Evolutionary conservation across 1,140 invertebrate species (phyloP).

Genomic region (Tyrophagus putrescentiae): DNA sequence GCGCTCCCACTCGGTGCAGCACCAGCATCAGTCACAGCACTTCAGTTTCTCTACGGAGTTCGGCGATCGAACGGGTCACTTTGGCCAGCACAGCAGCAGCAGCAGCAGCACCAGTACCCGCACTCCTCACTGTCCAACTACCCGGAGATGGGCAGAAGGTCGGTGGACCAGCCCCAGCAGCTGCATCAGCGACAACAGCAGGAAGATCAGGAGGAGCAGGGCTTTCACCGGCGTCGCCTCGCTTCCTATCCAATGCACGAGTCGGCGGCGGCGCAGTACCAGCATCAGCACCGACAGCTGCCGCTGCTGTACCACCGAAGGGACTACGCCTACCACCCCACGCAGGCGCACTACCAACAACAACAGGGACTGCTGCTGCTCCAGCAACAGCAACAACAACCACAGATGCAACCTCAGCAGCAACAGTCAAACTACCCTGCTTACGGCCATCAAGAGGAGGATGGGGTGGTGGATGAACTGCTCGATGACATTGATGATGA

Average conservation of each 20-base stretch:
- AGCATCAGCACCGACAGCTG: neutral
- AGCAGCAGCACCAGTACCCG: neutral
- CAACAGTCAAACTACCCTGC: too few relatives aligned
- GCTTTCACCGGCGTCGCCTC: neutral
- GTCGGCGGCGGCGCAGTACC: neutral
- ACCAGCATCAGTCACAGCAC: neutral
- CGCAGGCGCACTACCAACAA: neutral
- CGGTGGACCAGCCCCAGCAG: neutral
- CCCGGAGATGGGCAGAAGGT: neutral
- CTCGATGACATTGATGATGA: too few relatives aligned
- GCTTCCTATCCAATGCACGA: conserved; percentile 17
- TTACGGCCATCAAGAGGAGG: too few relatives aligned
- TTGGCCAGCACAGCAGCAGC: neutral
- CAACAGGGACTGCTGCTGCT: neutral
- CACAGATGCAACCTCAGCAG: neutral
- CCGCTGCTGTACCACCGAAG: neutral
- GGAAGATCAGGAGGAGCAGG: neutral
- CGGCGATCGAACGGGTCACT: neutral
- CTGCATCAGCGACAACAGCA: neutral
- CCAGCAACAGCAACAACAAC: neutral
- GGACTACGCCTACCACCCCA: neutral
- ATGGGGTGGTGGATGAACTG: too few relatives aligned
- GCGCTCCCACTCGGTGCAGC: neutral
- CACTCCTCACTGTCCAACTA: conserved; percentile 3
- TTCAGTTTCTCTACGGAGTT: neutral